phyloP scores from a whole-genome alignment of 2,888 invertebrate species.

The Eulithis prunata region DNA sequence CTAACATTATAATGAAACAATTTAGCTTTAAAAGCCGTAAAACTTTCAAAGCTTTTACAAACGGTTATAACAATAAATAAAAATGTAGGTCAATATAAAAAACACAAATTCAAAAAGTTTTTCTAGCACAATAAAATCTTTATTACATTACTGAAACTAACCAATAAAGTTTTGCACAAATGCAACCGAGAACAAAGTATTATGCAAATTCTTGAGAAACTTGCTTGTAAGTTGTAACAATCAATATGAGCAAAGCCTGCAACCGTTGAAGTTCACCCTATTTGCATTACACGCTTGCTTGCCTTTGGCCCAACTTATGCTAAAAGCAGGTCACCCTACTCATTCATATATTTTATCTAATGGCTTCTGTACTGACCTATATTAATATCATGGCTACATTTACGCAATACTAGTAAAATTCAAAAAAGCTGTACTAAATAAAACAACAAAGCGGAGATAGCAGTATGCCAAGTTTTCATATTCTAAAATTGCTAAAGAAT shows the following conservation, averaged over 20 bases:
- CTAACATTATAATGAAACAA: too few relatives aligned
- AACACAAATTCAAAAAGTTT: conserved; percentile 1
- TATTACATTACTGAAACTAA: conserved; percentile 18
- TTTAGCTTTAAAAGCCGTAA: too few relatives aligned
- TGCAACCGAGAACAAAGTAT: conserved; percentile 30
- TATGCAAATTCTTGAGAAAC: conserved; percentile 31
- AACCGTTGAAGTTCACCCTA: conserved; percentile 59
- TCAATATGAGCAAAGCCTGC: conserved; percentile 58
- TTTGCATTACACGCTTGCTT: conserved; percentile 58
- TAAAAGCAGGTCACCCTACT: conserved; percentile 8
- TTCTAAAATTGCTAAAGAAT: too few relatives aligned
- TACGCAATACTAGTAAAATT: too few relatives aligned
- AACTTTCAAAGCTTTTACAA: too few relatives aligned
- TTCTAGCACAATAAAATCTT: not conserved
- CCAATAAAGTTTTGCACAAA: conserved; percentile 24
- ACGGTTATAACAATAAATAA: not conserved
- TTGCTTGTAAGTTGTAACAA: conserved; percentile 51
- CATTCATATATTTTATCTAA: too few relatives aligned
- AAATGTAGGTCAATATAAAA: not conserved
- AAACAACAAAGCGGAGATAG: too few relatives aligned
- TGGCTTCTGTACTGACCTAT: too few relatives aligned
- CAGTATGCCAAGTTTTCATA: too few relatives aligned
- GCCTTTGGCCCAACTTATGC: conserved; percentile 16
- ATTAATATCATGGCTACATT: too few relatives aligned
- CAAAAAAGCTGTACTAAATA: too few relatives aligned